Base-by-base conservation (phyloP, 2,888 invertebrate species). In the Morpho deidamia region DNA sequence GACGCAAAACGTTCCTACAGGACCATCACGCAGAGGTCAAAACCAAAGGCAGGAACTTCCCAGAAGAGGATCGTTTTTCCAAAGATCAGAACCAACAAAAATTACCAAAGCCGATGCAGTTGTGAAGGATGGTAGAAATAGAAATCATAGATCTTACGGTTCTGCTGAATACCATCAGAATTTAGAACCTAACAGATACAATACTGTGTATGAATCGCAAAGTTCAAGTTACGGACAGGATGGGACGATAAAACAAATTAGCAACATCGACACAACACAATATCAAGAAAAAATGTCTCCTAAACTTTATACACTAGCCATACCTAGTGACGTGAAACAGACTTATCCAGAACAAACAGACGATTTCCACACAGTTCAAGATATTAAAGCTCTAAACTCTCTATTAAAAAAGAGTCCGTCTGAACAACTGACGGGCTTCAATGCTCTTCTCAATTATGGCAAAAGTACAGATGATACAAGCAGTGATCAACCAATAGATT, bases 381-480 rank as follows among this genome's bases (percentile, higher is more conserved):
- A 88, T 43, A 78, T 91, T 8, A 73, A 82, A 40, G 76, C 84
- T 8, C 67, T 92, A 1, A 89, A 82, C 61, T 80, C 86, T 9
- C 63, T 92, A 42, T 63, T 92, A 11, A 83, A 83, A 1, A 90
- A 91, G 67, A 74, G 77, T 9, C 90, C 91, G 0, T 78, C 78
- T 38, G 81, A 84, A 38, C 92, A 92, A 61, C 65, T 91, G 8
- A 72, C 85, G 49, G 87, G 90, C 52, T 71, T 92, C 10, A 87
- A 90, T 54, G 81, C 85, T 43, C 65, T 92, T n/a, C 64, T 91
- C 35, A 59, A 69, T n/a, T 58, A 66, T 0, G 64, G 67, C n/a
- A 62, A 63, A 7, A 68, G 68, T 41, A 59, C 69, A 10, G 66
- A 73, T 43, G 64, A 63, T 0, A 70, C 70, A 56, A 68, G 71